Evolutionary conservation across 2,113 vertebrate genomes (phyloP).

Genomic region (Pluvialis apricaria): DNA sequence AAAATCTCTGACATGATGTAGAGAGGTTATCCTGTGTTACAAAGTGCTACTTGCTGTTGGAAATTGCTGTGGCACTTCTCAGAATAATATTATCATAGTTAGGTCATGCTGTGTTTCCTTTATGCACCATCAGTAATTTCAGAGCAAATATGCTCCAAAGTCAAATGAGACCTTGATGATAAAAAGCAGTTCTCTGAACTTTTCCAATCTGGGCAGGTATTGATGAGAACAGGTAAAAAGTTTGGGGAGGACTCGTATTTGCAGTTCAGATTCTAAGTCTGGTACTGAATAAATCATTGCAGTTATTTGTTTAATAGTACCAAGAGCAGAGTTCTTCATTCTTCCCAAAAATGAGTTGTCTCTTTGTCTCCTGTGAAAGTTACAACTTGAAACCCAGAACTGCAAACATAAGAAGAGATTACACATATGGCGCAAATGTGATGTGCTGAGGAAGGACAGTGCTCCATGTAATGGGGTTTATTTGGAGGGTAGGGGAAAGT

Average conservation of each 20-base stretch:
- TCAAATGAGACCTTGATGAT: neutral
- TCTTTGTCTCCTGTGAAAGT: neutral
- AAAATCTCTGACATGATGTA: neutral
- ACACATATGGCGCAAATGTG: neutral
- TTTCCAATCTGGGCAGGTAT: neutral
- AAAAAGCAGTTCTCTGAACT: neutral
- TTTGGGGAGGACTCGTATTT: neutral
- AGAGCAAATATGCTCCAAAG: neutral
- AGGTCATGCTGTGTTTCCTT: neutral
- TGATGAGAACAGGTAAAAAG: neutral
- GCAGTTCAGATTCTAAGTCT: neutral
- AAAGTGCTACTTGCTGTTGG: neutral
- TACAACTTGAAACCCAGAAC: neutral
- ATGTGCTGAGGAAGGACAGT: neutral
- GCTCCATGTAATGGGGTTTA: neutral
- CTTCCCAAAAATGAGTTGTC: rapidly evolving
- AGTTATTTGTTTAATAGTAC: neutral
- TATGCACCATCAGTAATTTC: neutral
- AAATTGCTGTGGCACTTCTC: neutral
- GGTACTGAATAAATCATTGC: neutral
- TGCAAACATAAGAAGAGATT: neutral
- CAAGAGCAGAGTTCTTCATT: neutral
- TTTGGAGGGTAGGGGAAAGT: rapidly evolving
- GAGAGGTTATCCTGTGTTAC: neutral
- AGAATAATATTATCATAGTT: neutral